Evolutionary conservation across 2,797 vertebrate genomes (phyloP), one percentile per base, ranked within the genome.

Genomic region (Sphenopsis melanotis): DNA sequence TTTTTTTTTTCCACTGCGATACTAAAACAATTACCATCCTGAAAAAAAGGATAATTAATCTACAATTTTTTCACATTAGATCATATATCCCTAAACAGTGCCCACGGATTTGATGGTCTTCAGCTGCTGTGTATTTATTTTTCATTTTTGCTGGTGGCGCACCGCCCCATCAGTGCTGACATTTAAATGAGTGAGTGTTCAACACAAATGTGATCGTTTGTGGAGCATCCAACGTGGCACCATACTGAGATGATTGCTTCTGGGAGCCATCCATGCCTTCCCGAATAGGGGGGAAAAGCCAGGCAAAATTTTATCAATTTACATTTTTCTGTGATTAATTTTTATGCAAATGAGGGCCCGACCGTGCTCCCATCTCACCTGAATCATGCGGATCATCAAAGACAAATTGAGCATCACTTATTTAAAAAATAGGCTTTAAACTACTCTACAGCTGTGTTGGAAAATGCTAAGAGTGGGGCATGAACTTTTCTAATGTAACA

Each of bases 131-230:
- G 97, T 97, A 97, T 98, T 98, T 98, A 97, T 97, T 97, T 98
- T 98, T 98, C 97, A 91, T 96, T 97, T 98, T 98, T 97, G 83
- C 97, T 95, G 89, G 97, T 97, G 97, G 97, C 97, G 98, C 92
- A 97, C 98, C 75, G 10, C 97, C 98, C 98, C 98, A 98, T 99
- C 99, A 99, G 98, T 95, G 97, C 98, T 99, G 99, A 99, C 99
- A 99, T 99, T 99, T 99, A 99, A 99, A 99, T 99, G 99, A 99
- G 98, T 98, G 98, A 98, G 98, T 99, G 98, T 98, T 99, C 98
- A 97, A 98, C 98, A 98, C 98, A 98, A 98, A 98, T 98, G 98
- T 98, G 98, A 99, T 99, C 98, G 98, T 98, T 98, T 98, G 98
- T 99, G 98, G 98, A 98, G 98, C 98, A 99, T 99, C 98, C 98